Evolutionary conservation across 2,888 invertebrate genomes (phyloP), one percentile per base, ranked within the genome.

Genomic region (Euspilapteryx auroguttella): DNA sequence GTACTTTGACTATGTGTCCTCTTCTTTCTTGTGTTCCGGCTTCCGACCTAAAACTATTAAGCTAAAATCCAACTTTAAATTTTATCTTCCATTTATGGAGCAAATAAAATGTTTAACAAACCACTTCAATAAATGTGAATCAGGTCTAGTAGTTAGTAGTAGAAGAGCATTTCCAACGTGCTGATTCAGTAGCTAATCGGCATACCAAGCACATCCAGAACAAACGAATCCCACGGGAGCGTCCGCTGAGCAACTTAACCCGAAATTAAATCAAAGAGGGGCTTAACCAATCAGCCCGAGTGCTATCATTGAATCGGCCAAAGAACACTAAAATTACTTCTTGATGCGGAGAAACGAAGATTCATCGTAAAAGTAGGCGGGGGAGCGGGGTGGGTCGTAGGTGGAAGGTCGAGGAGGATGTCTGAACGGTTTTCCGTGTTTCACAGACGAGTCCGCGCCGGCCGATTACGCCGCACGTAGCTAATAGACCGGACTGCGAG

Each of bases 281-380:
- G 68, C 61, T 69, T 65, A 64, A 69, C 73, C 71, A 75, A 73
- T 75, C 73, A 71, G 56, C 53, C 49, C 73, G 71, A 75, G 73
- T 75, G 73, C 69, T 75, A 73, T 71, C 75, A 71, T 73, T 73
- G 71, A 73, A 73, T 73, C 71, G 71, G 68, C 61, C 66, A 73
- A 71, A 68, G 66, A 73, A 75, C 73, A 73, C 71, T 71, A 71
- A 73, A 73, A 73, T 73, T 73, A 71, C 73, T 75, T 73, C 73
- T 71, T 73, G 73, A 71, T 73, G 68, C 69, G 68, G 64, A 68
- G 73, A 71, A 73, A 71, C 71, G 73, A 75, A 73, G 73, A 75
- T 73, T 73, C 73, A 73, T 73, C 73, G 73, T 75, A 73, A 73
- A 73, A 73, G 66, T 65, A 65, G 66, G 57, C 58, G 65, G 61